Evolutionary conservation across 2,113 vertebrate genomes (phyloP).

Genomic region (Osmerus mordax): DNA sequence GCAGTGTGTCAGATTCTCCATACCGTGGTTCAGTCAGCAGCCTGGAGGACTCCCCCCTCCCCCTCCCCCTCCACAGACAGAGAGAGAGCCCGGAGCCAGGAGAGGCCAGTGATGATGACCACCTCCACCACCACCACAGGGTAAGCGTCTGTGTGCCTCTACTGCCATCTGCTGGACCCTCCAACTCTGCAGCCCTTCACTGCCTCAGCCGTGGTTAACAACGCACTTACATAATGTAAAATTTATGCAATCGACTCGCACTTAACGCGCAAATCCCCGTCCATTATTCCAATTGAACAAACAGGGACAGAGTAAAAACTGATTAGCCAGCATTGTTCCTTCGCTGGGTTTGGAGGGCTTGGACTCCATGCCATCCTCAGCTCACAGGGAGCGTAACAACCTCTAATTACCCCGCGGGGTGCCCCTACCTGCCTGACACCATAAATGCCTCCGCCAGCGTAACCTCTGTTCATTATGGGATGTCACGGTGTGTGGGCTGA

Average conservation of each 20-base stretch:
- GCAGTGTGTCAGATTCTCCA: slow-evolving; percentile 44
- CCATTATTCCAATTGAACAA: too few relatives aligned
- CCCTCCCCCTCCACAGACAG: slow-evolving; percentile 31
- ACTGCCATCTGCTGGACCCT: neutral
- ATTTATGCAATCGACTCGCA: too few relatives aligned
- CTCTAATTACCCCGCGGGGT: slow-evolving; percentile 46
- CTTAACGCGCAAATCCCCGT: too few relatives aligned
- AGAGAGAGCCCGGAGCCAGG: slow-evolving; percentile 60
- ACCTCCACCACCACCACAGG: slow-evolving; percentile 43
- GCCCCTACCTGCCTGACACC: slow-evolving; percentile 47
- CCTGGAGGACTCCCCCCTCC: slow-evolving; percentile 38
- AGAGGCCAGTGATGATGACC: slow-evolving; percentile 62
- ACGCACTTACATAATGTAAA: too few relatives aligned
- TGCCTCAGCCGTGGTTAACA: too few relatives aligned
- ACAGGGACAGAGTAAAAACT: too few relatives aligned
- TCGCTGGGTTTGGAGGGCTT: neutral
- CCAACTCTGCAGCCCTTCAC: too few relatives aligned
- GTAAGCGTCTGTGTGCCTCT: slow-evolving; percentile 29
- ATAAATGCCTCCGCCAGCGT: slow-evolving; percentile 38
- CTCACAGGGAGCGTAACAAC: slow-evolving; percentile 49
- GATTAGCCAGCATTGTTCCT: too few relatives aligned
- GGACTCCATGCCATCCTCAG: neutral
- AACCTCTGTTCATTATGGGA: slow-evolving; percentile 27
- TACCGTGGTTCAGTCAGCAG: slow-evolving; percentile 57
- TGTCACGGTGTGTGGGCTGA: slow-evolving; percentile 3